A percentile compares a stretch with the other conserved stretches of the same genome.
phyloP scores from a whole-genome alignment of 2,113 vertebrate genomes.

The Rhombomys opimus region DNA sequence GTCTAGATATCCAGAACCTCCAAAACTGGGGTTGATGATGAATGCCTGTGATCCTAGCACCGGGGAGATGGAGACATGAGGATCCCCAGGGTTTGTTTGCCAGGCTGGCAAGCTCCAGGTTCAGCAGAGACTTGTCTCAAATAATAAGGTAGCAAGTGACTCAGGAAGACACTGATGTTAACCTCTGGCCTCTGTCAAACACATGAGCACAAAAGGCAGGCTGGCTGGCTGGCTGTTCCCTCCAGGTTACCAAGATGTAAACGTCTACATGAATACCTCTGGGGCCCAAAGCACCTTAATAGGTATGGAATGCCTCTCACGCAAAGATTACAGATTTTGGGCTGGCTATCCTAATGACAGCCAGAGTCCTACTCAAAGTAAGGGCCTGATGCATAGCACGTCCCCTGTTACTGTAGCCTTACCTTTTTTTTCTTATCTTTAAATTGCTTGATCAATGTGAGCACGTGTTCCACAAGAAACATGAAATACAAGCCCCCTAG shows the following conservation, averaged over 20 bases:
- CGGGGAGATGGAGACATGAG: not conserved
- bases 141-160: not conserved
- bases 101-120: not conserved
- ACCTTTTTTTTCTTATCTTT: conserved; percentile 99
- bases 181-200: not conserved
- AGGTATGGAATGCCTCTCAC: not conserved
- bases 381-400: not conserved
- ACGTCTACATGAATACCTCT: not conserved
- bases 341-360: not conserved
- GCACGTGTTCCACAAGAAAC: conserved; percentile 98
- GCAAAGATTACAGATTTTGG: not conserved
- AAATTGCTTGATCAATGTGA: conserved; percentile 98
- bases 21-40: not conserved
- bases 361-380: not conserved
- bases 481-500: conserved; percentile 97
- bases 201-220: not conserved
- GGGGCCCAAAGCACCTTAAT: conserved; percentile 11
- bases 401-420: conserved; percentile 63
- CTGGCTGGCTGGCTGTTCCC: not conserved
- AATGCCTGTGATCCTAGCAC: not conserved
- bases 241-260: conserved; percentile 9
- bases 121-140: not conserved
- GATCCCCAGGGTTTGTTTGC: not conserved
- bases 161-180: not conserved
- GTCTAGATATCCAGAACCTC: not conserved